These are phyloP conservation scores for Coregonus clupeaformis DNA, from an alignment of 2,113 vertebrate species.

Conservation along the genomic window DNA sequence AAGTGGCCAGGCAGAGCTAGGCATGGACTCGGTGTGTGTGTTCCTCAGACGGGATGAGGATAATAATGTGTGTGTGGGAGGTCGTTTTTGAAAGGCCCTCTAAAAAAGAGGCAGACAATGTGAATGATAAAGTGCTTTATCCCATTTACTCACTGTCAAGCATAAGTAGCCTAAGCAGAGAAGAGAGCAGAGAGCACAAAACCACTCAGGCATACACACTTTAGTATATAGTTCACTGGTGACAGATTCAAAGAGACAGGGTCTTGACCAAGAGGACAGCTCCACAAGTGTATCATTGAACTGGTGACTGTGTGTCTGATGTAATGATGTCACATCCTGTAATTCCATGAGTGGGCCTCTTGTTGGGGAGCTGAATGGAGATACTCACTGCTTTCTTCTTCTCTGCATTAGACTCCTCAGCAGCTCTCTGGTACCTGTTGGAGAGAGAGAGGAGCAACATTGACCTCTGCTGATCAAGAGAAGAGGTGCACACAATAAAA, in stretches of 20 bases:
- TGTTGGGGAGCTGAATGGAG: neutral
- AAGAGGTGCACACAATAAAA: neutral
- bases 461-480: conserved; percentile 53
- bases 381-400: conserved; percentile 72
- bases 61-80: neutral
- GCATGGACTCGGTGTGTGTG: conserved; percentile 3
- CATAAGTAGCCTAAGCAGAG: too few relatives aligned
- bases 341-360: neutral
- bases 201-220: neutral
- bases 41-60: neutral
- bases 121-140: too few relatives aligned
- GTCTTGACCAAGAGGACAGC: neutral
- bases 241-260: neutral
- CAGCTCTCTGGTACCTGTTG: conserved; percentile 75
- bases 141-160: too few relatives aligned
- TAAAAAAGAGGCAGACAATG: neutral
- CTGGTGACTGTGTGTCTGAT: neutral
- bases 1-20: conserved; percentile 51
- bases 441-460: conserved; percentile 35
- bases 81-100: neutral
- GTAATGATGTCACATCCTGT: neutral
- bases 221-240: neutral
- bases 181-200: too few relatives aligned
- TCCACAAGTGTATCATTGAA: neutral
- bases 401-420: conserved; percentile 68